phyloP scores from a whole-genome alignment of 2,888 invertebrate species.

The Thymelicus lineola region DNA sequence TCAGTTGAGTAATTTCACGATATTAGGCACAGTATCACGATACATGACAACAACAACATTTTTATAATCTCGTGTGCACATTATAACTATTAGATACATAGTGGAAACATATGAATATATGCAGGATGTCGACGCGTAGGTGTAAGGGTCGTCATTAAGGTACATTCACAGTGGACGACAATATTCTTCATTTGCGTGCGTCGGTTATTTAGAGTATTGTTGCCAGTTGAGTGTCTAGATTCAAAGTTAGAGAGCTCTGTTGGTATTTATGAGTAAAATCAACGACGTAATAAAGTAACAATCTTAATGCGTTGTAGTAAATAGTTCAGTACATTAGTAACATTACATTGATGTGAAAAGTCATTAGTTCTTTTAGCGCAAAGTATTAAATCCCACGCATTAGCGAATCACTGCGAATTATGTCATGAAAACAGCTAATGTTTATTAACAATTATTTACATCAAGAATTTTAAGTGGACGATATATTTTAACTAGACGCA shows the following conservation, averaged over 20 bases:
- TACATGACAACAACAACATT: too few relatives aligned
- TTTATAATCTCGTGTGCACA: neutral
- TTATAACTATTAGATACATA: neutral
- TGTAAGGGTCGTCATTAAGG: slow-evolving; percentile 74
- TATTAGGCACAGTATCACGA: too few relatives aligned
- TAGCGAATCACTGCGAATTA: neutral
- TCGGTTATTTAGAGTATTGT: slow-evolving; percentile 83
- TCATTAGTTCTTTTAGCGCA: slow-evolving; percentile 1
- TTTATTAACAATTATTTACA: slow-evolving; percentile 6
- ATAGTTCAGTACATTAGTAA: neutral
- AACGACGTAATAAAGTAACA: neutral
- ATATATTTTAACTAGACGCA: slow-evolving; percentile 1
- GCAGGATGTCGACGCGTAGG: slow-evolving; percentile 53
- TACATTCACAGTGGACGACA: slow-evolving; percentile 81
- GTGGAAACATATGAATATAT: neutral
- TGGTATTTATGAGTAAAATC: neutral
- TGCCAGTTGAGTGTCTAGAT: slow-evolving; percentile 46
- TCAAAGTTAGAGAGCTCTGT: neutral
- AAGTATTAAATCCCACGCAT: neutral
- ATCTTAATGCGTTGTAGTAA: neutral
- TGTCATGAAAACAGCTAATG: neutral
- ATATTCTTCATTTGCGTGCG: slow-evolving; percentile 84
- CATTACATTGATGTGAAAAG: neutral
- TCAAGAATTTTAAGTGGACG: slow-evolving; percentile 27
- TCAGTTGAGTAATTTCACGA: too few relatives aligned